These are phyloP conservation scores for Poecilia picta DNA, from an alignment of 2,797 vertebrate genomes.

Conservation along the genomic window DNA sequence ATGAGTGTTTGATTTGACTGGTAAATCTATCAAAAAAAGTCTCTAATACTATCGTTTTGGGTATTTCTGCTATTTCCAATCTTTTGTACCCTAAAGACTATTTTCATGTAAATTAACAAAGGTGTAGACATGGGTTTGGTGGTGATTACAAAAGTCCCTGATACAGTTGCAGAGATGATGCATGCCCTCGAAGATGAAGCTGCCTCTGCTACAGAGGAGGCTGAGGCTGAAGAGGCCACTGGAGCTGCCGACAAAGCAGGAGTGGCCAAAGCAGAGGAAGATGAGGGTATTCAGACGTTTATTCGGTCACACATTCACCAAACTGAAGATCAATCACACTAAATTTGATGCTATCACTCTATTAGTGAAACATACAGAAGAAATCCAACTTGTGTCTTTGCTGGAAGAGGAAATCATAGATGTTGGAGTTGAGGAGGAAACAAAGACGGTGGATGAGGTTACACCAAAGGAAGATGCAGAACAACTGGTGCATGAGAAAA, in stretches of 20 bases:
- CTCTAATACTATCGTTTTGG: background rate
- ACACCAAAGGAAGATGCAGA: slow-evolving; percentile 15
- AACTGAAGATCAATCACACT: slow-evolving; percentile 34
- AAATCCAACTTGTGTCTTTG: slow-evolving; percentile 35
- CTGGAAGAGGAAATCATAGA: slow-evolving; percentile 18
- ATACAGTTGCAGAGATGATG: slow-evolving; percentile 80
- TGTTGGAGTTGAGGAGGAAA: slow-evolving; percentile 18
- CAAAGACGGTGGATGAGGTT: slow-evolving; percentile 1
- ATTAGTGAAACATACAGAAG: slow-evolving; percentile 57
- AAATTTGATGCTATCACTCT: slow-evolving; percentile 59
- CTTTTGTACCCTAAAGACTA: slow-evolving; percentile 28
- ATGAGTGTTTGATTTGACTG: background rate
- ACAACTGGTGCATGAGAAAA: slow-evolving; percentile 16
- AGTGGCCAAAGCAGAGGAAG: slow-evolving; percentile 40
- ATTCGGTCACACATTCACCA: slow-evolving; percentile 29
- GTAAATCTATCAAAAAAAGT: slow-evolving; percentile 24
- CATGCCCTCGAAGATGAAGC: slow-evolving; percentile 56
- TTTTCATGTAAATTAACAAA: slow-evolving; percentile 34
- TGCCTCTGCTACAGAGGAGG: slow-evolving; percentile 41
- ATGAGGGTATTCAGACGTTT: slow-evolving; percentile 61
- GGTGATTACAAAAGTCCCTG: slow-evolving; percentile 55
- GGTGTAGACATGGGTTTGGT: slow-evolving; percentile 32
- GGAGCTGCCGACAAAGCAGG: slow-evolving; percentile 26
- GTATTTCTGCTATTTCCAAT: slow-evolving; percentile 51
- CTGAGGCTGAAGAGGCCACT: slow-evolving; percentile 31